Percentiles rank a stretch among this genome's conserved stretches.
phyloP scores from a whole-genome alignment of 2,888 invertebrate species.

The Polydrusus cervinus region DNA sequence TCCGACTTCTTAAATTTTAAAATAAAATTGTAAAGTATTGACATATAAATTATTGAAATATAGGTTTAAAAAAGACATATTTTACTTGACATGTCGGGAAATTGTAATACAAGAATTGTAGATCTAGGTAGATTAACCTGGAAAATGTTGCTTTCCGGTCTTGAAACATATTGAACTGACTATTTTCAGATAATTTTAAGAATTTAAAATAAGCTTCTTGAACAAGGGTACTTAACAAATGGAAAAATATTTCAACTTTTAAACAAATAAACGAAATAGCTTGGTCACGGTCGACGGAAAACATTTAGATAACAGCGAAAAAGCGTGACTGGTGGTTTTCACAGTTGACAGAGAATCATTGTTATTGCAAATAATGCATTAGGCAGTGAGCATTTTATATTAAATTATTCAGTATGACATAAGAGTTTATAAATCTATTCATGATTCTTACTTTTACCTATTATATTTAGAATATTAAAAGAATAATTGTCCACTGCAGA shows the following conservation, averaged over 20 bases:
- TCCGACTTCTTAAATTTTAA: no score
- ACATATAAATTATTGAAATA: no score
- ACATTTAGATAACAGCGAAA: slow-evolving; percentile 21
- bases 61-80: no score
- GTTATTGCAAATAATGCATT: slow-evolving; percentile 23
- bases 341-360: slow-evolving; percentile 27
- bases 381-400: slow-evolving; percentile 5
- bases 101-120: no score
- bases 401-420: slow-evolving; percentile 2
- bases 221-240: not conserved
- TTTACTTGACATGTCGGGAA: no score
- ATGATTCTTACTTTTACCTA: not conserved
- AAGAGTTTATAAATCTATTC: not conserved
- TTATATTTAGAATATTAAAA: not conserved
- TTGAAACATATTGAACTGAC: no score
- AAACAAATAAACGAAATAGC: not conserved
- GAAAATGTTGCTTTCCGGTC: no score
- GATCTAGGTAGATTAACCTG: no score
- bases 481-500: not conserved
- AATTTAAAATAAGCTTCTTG: no score
- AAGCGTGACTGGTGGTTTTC: slow-evolving; percentile 23
- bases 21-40: no score
- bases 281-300: slow-evolving; percentile 2
- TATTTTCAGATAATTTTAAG: no score
- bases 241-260: not conserved